Percentiles rank a stretch among this genome's conserved stretches.
Conservation (phyloP, 2,888 invertebrate genomes). For the Nebria salina region DNA sequence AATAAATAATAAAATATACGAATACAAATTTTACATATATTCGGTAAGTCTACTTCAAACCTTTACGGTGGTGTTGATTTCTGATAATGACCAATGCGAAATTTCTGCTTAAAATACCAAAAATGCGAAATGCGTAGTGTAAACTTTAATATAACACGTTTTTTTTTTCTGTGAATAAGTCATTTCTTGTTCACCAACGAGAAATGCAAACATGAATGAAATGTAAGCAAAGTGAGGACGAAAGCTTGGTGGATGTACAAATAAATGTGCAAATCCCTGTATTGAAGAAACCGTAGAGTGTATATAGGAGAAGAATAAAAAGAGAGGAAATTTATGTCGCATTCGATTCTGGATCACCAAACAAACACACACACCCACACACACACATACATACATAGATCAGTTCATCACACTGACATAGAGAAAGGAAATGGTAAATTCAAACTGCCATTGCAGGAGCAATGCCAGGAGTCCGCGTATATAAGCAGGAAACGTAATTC, state of each 20-base stretch:
- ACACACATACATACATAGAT: slow-evolving; percentile 6
- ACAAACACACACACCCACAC: not conserved
- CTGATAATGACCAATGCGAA: no score
- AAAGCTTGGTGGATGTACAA: not conserved
- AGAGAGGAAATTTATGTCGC: slow-evolving; percentile 2
- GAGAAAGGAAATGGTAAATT: slow-evolving; percentile 53
- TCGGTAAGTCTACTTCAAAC: no score
- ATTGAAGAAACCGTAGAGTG: not conserved
- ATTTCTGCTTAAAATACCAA: no score
- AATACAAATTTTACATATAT: no score
- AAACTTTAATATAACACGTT: no score
- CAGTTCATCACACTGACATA: slow-evolving; percentile 25
- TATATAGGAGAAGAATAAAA: not conserved
- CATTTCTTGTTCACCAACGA: not conserved
- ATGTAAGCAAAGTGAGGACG: not conserved
- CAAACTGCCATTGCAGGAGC: slow-evolving; percentile 37
- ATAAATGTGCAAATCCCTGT: not conserved
- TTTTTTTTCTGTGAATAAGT: not conserved
- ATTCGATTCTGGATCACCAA: slow-evolving; percentile 6
- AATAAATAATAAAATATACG: no score
- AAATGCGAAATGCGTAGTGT: no score
- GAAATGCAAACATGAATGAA: not conserved
- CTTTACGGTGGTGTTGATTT: no score
- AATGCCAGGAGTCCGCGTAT: not conserved
- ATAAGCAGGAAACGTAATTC: slow-evolving; percentile 53